Conservation (phyloP, 2,888 invertebrate genomes). For the Erebia epiphron region DNA sequence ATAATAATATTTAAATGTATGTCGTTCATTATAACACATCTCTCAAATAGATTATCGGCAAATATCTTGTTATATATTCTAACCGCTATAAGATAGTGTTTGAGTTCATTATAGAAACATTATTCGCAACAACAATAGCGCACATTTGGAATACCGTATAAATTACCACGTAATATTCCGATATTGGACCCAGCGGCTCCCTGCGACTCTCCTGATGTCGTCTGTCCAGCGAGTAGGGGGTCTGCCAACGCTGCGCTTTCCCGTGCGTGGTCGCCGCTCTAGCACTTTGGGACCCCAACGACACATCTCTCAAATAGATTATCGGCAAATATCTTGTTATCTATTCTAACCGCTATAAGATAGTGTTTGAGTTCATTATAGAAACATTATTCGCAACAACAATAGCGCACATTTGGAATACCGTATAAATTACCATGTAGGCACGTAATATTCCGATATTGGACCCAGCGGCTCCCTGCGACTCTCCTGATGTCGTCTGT, state of each 20-base stretch:
- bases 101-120: slow-evolving; percentile 36
- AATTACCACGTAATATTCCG: slow-evolving; percentile 32
- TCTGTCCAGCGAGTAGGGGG: too few species aligned
- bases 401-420: slow-evolving; percentile 26
- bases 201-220: too few species aligned
- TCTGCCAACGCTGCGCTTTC: too few species aligned
- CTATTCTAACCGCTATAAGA: slow-evolving; percentile 7
- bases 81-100: slow-evolving; percentile 14
- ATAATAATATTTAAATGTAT: too few species aligned
- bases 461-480: too few species aligned
- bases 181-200: too few species aligned
- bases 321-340: not conserved
- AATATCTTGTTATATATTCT: not conserved
- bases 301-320: not conserved
- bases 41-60: not conserved
- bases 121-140: slow-evolving; percentile 31
- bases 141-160: slow-evolving; percentile 26
- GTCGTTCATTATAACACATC: too few species aligned
- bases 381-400: slow-evolving; percentile 33
- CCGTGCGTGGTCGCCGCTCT: too few species aligned
- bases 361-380: slow-evolving; percentile 34
- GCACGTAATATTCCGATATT: slow-evolving; percentile 32
- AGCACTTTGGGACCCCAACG: too few species aligned
- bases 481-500: too few species aligned
- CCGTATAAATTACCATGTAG: slow-evolving; percentile 23